Evolutionary conservation across 2,888 invertebrate species (phyloP).

Genomic region (Pediacus dermestoides): DNA sequence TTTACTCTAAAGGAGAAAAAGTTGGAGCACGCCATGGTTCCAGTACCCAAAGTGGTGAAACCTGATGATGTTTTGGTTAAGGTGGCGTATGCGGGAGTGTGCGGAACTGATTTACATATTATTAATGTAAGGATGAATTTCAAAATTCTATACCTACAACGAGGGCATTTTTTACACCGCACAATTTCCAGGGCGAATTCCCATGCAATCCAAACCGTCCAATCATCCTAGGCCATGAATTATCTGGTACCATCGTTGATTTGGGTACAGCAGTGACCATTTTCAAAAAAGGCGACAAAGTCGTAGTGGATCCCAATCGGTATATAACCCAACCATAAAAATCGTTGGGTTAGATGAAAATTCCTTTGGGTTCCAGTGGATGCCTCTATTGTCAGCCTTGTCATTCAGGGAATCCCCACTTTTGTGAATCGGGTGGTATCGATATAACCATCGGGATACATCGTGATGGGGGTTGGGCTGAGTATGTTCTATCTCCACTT

Average conservation of each 20-base stretch:
- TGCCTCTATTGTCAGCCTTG: slow-evolving; percentile 62
- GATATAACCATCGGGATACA: slow-evolving; percentile 64
- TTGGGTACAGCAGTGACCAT: slow-evolving; percentile 56
- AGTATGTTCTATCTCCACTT: slow-evolving; percentile 60
- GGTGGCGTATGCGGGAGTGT: slow-evolving; percentile 66
- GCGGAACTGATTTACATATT: slow-evolving; percentile 72
- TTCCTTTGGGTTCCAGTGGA: slow-evolving; percentile 49
- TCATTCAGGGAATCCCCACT: slow-evolving; percentile 62
- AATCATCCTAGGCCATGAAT: slow-evolving; percentile 65
- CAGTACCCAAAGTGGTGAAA: slow-evolving; percentile 51
- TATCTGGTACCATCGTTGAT: slow-evolving; percentile 59
- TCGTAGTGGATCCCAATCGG: slow-evolving; percentile 68
- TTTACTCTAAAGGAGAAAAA: slow-evolving; percentile 52
- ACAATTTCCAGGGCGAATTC: slow-evolving; percentile 61
- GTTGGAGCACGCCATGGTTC: slow-evolving; percentile 50
- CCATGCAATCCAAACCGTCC: slow-evolving; percentile 57
- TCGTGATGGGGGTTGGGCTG: slow-evolving; percentile 67
- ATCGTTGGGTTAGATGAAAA: no score
- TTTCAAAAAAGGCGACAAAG: slow-evolving; percentile 62
- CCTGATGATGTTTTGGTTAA: slow-evolving; percentile 63
- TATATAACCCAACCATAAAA: slow-evolving; percentile 33
- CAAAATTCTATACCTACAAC: no score
- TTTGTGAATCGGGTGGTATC: slow-evolving; percentile 57
- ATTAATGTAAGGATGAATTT: slow-evolving; percentile 56
- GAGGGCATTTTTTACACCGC: no score